Evolutionary conservation across 1,140 invertebrate genomes (phyloP), one percentile per base, ranked within the genome.

Genomic region (Sipha flava): DNA sequence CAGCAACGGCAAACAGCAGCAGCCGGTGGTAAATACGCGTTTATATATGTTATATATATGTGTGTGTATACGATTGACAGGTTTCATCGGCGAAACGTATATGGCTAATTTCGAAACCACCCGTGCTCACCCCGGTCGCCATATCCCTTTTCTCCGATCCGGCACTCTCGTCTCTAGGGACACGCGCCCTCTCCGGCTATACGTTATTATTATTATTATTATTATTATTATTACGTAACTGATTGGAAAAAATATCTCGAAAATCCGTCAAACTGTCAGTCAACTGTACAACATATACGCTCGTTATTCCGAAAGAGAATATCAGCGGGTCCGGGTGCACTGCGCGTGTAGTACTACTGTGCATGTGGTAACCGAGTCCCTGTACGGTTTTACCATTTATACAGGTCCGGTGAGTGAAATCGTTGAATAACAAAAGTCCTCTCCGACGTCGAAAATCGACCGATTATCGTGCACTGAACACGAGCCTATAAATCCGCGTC

Each of bases 171-270:
- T 49, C 47, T 68, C 64, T 68, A 12, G 64, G 66, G 40, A 29
- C 40, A 26, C 40, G 21, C 40, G 40, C 23, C 40, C 66, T 29
- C 23, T 1, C 43, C 66, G 23, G 12, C 16, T 16, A 70, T 45
- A 29, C 26, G 43, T 40, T 3, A 40, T 40, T 66, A 18, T 40
- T 77, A 43, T 49, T 73, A 47, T 40, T 73, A 54, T 75, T 75
- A 54, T 75, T 52, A 52, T 73, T 54, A 73, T 73, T 73, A 34
- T 73, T 73, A 77, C 73, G 73, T 77, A 77, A 77, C 73, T 77
- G 73, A 77, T 77, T 77, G 73, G 73, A 77, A 77, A 77, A 77
- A 57, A 57, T 57, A 57, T 57, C 43, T 59, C 37, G 52, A 77
- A 77, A 77, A 57, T 34, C 52, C 73, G 73, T 77, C 73, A 59